phyloP scores from a whole-genome alignment of 2,113 vertebrate species.

The Triplophysa siluroides region DNA sequence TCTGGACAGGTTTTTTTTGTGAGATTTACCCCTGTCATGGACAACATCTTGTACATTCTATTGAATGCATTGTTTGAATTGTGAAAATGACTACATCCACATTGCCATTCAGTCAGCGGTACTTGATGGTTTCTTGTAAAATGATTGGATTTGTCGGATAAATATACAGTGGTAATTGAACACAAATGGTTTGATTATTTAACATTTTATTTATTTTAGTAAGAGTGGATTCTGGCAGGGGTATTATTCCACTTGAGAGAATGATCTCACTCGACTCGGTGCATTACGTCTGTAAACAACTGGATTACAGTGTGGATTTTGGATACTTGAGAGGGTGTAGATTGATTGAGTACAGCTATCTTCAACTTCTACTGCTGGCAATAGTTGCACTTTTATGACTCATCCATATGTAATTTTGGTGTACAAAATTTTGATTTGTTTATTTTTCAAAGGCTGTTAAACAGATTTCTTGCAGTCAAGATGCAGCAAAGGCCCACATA shows the following conservation, averaged over 20 bases:
- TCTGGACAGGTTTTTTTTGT: no score
- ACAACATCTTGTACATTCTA: no score
- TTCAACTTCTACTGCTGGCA: not conserved
- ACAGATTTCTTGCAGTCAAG: slow-evolving; percentile 2
- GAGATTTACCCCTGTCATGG: no score
- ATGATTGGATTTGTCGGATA: slow-evolving; percentile 14
- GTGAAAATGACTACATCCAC: not conserved
- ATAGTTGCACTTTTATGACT: not conserved
- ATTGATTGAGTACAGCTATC: not conserved
- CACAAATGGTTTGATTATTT: not conserved
- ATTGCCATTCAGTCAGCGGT: not conserved
- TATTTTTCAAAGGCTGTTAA: slow-evolving; percentile 30
- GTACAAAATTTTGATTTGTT: slow-evolving; percentile 15
- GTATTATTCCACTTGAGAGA: not conserved
- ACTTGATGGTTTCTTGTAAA: not conserved
- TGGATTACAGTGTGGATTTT: slow-evolving; percentile 11
- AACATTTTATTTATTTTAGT: slow-evolving; percentile 25
- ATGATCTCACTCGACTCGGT: not conserved
- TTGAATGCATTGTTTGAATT: not conserved
- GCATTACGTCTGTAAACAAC: not conserved
- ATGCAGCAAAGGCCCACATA: slow-evolving; percentile 20
- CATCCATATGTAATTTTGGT: not conserved
- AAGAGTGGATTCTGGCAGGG: not conserved
- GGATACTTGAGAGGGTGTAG: not conserved
- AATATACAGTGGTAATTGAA: not conserved